A percentile compares a stretch with the other conserved stretches of the same genome.
Conservation (phyloP, 92 coral and sea anemone genomes). For the Porites divaricata region DNA sequence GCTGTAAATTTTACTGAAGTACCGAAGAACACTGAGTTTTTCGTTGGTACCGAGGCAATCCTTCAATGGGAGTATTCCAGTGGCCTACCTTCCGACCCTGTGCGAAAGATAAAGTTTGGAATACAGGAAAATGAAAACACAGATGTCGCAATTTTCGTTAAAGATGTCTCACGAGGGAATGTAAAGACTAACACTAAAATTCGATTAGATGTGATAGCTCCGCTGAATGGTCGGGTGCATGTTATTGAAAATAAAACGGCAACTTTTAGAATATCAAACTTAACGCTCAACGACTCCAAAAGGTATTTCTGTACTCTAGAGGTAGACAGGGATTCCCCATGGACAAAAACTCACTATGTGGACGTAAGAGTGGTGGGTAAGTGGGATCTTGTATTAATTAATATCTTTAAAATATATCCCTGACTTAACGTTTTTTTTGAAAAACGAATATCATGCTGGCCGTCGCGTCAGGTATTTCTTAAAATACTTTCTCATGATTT, state of each 20-base stretch:
- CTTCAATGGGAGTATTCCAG: slow-evolving; percentile 28
- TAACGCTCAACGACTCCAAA: slow-evolving; percentile 20
- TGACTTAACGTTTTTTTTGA: not conserved
- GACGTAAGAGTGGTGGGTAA: slow-evolving; percentile 32
- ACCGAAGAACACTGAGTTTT: slow-evolving; percentile 26
- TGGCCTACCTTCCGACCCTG: not conserved
- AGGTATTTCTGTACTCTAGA: slow-evolving; percentile 13
- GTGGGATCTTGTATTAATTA: not conserved
- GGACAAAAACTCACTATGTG: not conserved
- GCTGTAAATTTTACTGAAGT: slow-evolving; percentile 29
- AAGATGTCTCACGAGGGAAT: not conserved
- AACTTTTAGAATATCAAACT: slow-evolving; percentile 28
- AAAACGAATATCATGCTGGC: not conserved
- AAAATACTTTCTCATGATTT: not conserved
- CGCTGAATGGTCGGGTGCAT: slow-evolving; percentile 1
- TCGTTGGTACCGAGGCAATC: slow-evolving; percentile 26
- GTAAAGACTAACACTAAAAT: not conserved
- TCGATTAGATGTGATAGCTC: slow-evolving; percentile 6
- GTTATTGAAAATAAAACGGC: slow-evolving; percentile 17
- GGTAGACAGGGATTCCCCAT: too few relatives aligned
- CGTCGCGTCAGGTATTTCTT: not conserved
- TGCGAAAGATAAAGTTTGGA: slow-evolving; percentile 16
- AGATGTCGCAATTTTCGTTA: slow-evolving; percentile 10
- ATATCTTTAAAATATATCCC: not conserved
- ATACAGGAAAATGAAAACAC: not conserved